Evolutionary conservation across 2,113 vertebrate genomes (phyloP).

Genomic region (Microcebus tavaratra): DNA sequence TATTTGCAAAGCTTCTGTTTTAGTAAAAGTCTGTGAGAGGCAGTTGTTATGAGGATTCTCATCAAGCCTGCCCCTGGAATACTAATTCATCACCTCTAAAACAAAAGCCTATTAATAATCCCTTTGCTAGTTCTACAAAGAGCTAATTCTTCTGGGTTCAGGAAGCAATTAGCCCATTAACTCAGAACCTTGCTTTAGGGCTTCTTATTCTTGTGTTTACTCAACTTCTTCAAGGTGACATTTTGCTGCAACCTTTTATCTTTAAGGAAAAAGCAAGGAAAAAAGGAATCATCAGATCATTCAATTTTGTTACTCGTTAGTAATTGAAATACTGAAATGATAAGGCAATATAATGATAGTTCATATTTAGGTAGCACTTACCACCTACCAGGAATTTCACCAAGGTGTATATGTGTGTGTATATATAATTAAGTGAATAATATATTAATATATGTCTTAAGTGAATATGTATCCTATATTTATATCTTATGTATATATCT

Average conservation of each 20-base stretch:
- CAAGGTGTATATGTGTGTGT: neutral
- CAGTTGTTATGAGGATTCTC: neutral
- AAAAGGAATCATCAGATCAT: neutral
- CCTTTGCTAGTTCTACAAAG: neutral
- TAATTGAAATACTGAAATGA: neutral
- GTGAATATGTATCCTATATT: neutral
- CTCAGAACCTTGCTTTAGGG: neutral
- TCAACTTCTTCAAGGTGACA: neutral
- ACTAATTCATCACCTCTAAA: neutral
- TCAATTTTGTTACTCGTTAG: neutral
- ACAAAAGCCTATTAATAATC: neutral
- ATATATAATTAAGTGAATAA: neutral
- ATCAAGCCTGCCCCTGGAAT: neutral
- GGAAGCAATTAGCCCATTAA: neutral
- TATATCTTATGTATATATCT: neutral
- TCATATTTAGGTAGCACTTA: constrained; percentile 29
- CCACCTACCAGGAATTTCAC: neutral
- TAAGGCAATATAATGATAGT: neutral
- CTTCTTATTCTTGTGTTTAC: neutral
- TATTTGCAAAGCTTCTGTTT: neutral
- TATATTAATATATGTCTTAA: constrained; percentile 12
- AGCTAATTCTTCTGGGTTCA: neutral
- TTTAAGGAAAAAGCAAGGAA: constrained; percentile 25
- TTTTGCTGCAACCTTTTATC: constrained; percentile 24
- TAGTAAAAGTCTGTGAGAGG: neutral